phyloP scores from a whole-genome alignment of 2,797 vertebrate species.

The Macropodus opercularis region DNA sequence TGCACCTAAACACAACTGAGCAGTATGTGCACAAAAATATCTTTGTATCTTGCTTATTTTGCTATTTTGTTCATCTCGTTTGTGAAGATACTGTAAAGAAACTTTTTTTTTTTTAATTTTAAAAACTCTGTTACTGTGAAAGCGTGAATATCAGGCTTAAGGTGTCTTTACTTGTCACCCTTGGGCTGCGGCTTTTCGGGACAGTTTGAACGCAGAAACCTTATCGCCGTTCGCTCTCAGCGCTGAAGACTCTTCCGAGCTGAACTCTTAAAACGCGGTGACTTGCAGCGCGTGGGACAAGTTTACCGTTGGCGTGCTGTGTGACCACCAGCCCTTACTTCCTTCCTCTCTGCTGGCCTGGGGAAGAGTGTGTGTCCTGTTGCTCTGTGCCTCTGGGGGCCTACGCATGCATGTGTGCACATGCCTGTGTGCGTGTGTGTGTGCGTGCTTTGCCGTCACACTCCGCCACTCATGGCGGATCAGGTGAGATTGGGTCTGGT shows the following conservation, averaged over 20 bases:
- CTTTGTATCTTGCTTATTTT: no score
- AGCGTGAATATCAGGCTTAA: no score
- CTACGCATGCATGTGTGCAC: slow-evolving; percentile 13
- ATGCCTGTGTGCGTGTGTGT: slow-evolving; percentile 5
- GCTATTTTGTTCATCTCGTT: no score
- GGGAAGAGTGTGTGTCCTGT: slow-evolving; percentile 73
- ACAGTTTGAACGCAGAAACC: not conserved
- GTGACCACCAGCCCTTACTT: slow-evolving; percentile 77
- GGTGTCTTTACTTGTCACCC: not conserved
- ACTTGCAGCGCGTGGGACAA: slow-evolving; percentile 47
- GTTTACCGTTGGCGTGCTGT: slow-evolving; percentile 63
- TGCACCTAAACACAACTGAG: no score
- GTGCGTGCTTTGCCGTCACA: slow-evolving; percentile 55
- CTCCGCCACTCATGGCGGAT: slow-evolving; percentile 63
- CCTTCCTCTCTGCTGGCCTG: slow-evolving; percentile 77
- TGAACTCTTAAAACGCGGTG: no score
- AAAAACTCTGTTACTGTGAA: no score
- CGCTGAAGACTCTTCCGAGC: not conserved
- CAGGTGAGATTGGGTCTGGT: slow-evolving; percentile 75
- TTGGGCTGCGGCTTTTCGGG: not conserved
- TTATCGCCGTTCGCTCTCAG: not conserved
- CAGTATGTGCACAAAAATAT: no score
- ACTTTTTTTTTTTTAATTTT: no score
- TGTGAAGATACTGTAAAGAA: no score
- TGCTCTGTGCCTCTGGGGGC: slow-evolving; percentile 61